Conservation (phyloP, 2,888 invertebrate species). For the Leptogaster cylindrica region DNA sequence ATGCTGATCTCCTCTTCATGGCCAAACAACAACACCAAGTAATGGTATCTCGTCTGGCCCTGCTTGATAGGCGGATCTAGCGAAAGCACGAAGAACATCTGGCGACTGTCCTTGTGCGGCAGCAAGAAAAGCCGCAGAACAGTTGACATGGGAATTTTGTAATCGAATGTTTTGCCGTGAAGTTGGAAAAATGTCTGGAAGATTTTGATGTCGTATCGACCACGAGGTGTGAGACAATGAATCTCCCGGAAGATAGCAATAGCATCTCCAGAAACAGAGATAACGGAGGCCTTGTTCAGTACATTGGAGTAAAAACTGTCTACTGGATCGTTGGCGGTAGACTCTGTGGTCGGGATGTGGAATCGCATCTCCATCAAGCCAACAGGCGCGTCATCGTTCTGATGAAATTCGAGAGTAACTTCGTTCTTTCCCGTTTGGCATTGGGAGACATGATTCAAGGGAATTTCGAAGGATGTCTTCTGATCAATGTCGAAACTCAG, state of each 20-base stretch:
- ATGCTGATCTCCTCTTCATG: conserved; percentile 93
- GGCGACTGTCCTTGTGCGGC: conserved; percentile 96
- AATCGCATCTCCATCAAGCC: conserved; percentile 97
- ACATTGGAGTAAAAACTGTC: conserved; percentile 98
- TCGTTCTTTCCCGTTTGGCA: conserved; percentile 97
- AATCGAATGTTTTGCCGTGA: conserved; percentile 98
- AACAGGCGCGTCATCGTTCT: conserved; percentile 98
- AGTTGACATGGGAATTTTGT: conserved; percentile 98
- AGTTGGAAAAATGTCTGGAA: conserved; percentile 89
- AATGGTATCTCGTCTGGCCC: conserved; percentile 98
- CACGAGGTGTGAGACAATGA: conserved; percentile 95
- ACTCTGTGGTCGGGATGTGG: conserved; percentile 91
- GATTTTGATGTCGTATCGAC: conserved; percentile 90
- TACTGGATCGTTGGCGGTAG: conserved; percentile 88
- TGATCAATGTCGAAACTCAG: conserved; percentile 84
- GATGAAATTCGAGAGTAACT: conserved; percentile 97
- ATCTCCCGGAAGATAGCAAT: conserved; percentile 96
- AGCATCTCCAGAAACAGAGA: conserved; percentile 96
- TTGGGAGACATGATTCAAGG: conserved; percentile 93
- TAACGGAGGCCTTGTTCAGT: conserved; percentile 96
- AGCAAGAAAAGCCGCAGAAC: conserved; percentile 92
- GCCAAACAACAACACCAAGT: conserved; percentile 90
- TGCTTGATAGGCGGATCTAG: conserved; percentile 99
- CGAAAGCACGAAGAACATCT: conserved; percentile 97
- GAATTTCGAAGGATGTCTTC: conserved; percentile 93